phyloP scores from a whole-genome alignment of 2,113 vertebrate genomes.

The Oncorhynchus kisutch region DNA sequence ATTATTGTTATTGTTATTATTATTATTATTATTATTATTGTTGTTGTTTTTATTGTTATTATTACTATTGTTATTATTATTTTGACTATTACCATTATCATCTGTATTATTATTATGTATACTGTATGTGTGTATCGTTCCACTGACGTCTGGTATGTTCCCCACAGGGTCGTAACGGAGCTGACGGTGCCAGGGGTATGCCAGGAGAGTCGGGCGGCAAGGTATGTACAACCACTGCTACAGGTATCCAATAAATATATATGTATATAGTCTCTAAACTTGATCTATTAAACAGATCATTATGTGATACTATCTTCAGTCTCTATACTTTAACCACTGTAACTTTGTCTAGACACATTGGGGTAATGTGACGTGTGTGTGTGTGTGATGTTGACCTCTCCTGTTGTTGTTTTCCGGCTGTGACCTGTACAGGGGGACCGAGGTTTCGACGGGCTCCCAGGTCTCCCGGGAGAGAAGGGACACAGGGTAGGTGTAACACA shows the following conservation, averaged over 20 bases:
- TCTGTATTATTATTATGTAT: too few species aligned
- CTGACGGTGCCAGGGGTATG: constrained; percentile 93
- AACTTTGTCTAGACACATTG: not conserved
- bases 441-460: constrained; percentile 96
- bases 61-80: too few species aligned
- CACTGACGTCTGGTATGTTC: not conserved
- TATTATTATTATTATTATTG: too few species aligned
- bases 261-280: too few species aligned
- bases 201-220: constrained; percentile 90
- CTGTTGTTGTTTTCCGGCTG: constrained; percentile 1
- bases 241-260: too few species aligned
- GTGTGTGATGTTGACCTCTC: not conserved
- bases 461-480: constrained; percentile 96
- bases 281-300: too few species aligned
- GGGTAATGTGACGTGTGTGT: too few species aligned
- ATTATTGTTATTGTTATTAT: rapidly evolving
- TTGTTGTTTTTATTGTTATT: too few species aligned
- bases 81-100: too few species aligned
- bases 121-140: too few species aligned
- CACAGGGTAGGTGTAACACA: constrained; percentile 83
- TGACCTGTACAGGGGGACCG: constrained; percentile 84
- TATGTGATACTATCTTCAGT: too few species aligned
- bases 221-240: constrained; percentile 65
- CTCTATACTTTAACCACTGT: not conserved
- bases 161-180: constrained; percentile 88